A percentile compares a stretch with the other conserved stretches of the same genome.
phyloP scores from a whole-genome alignment of 35 echinoderm and acorn worm genomes.

The Nesometra sesokonis region DNA sequence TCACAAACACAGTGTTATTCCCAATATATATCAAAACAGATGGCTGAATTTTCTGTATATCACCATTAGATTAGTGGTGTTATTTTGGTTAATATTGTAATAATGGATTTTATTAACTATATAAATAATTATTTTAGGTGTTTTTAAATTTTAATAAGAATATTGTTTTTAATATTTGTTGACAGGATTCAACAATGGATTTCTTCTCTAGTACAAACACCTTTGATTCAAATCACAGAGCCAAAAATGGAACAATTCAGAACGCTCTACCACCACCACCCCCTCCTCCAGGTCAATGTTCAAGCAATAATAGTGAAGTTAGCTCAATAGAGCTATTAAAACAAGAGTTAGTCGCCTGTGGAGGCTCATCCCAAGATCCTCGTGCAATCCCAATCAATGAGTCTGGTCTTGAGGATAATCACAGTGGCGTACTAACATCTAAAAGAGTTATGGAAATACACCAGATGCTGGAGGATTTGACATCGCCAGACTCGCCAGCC shows the following conservation, averaged over 20 bases:
- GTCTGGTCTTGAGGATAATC: background rate
- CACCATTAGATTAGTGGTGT: no score
- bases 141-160: no score
- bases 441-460: background rate
- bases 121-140: no score
- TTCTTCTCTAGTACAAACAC: background rate
- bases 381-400: background rate
- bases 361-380: background rate
- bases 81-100: no score
- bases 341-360: background rate
- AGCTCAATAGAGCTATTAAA: background rate
- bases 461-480: background rate
- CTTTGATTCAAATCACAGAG: background rate
- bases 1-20: no score
- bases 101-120: no score
- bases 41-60: no score
- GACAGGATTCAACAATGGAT: background rate
- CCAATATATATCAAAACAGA: no score
- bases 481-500: background rate
- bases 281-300: background rate
- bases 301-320: background rate
- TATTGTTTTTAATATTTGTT: background rate
- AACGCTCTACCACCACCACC: background rate
- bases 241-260: background rate
- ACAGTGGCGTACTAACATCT: background rate